Base-by-base conservation (phyloP, 2,113 vertebrate species). In the Pachypanchax playfairii region DNA sequence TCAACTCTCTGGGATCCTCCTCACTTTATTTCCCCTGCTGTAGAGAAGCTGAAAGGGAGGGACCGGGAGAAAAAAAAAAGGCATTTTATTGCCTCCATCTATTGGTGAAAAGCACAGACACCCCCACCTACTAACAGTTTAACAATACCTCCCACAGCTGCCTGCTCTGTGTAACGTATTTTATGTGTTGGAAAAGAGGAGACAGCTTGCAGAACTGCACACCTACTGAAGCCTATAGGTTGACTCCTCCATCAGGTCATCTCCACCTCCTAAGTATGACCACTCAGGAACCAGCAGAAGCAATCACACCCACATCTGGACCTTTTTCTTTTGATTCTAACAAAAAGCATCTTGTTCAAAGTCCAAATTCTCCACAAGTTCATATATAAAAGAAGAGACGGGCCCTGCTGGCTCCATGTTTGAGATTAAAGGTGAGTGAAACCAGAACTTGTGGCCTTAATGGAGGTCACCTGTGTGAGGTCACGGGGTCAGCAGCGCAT, bases 1-100 rank as follows among this genome's bases (percentile, higher is more conserved):
- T 52, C 58, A 58, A 61, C 47, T 51, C 54, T 63, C 35, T 44
- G 36, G n/a, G 50, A 58, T 73, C 62, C 71, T 66, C 36, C 56
- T 72, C 60, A 65, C 56, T 85, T 72, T 63, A 67, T 75, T 46
- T 29, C 41, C n/a, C 46, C 61, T 54, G 50, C 36, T 28, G 70
- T 62, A 54, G 50, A 49, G 39, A 70, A 43, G 49, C 57, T 38
- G 50, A 57, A 58, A 75, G 73, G 77, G 73, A 76, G 66, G 74
- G 52, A 53, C 26, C 0, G 11, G 8, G 14, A 65, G 54, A 43
- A 46, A 55, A 25, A 61, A 71, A 31, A 77, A 71, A 12, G 7
- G 43, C 28, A 62, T 67, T 88, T 86, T 89, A 85, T 82, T 80
- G 73, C 75, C 76, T 78, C 60, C 78, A 65, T 87, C 71, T 77